Percentiles rank a stretch among this genome's conserved stretches.
phyloP scores from a whole-genome alignment of 2,888 invertebrate genomes.

The Hirtodrosophila alboralis region DNA sequence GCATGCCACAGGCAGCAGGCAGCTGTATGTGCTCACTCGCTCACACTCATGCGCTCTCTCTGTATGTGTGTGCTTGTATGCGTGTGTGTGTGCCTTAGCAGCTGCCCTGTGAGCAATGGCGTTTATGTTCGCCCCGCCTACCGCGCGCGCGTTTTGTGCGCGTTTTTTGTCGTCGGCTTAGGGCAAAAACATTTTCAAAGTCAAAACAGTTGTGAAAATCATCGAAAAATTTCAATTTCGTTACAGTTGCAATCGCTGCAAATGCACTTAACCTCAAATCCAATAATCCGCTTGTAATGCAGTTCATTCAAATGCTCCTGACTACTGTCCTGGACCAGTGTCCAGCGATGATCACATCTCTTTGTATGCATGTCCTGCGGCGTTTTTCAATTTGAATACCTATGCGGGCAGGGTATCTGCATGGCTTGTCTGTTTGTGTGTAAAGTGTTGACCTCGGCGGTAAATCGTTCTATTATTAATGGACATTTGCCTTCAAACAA shows the following conservation, averaged over 20 bases:
- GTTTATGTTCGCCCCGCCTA: conserved; percentile 73
- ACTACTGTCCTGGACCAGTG: conserved; percentile 29
- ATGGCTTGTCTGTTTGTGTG: conserved; percentile 25
- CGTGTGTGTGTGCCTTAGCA: conserved; percentile 30
- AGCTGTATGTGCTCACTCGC: conserved; percentile 30
- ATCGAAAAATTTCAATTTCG: conserved; percentile 49
- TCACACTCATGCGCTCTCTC: conserved; percentile 14
- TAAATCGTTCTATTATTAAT: conserved; percentile 76
- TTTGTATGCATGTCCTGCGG: conserved; percentile 57
- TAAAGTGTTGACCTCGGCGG: conserved; percentile 69
- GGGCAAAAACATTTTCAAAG: conserved; percentile 40
- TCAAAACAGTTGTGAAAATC: conserved; percentile 69
- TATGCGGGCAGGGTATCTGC: conserved; percentile 51
- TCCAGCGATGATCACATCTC: conserved; percentile 30
- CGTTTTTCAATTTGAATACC: conserved; percentile 69
- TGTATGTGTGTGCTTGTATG: conserved; percentile 12
- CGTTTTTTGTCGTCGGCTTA: conserved; percentile 54
- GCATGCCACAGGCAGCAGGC: conserved; percentile 61
- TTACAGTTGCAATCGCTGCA: conserved; percentile 49
- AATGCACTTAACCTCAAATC: conserved; percentile 78
- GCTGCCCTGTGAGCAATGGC: conserved; percentile 71
- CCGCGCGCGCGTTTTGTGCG: conserved; percentile 41
- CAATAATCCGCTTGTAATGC: conserved; percentile 79
- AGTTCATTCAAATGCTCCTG: conserved; percentile 52
- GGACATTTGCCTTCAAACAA: conserved; percentile 62